Conservation (phyloP, 2,113 vertebrate species). For the Arothron firmamentum region DNA sequence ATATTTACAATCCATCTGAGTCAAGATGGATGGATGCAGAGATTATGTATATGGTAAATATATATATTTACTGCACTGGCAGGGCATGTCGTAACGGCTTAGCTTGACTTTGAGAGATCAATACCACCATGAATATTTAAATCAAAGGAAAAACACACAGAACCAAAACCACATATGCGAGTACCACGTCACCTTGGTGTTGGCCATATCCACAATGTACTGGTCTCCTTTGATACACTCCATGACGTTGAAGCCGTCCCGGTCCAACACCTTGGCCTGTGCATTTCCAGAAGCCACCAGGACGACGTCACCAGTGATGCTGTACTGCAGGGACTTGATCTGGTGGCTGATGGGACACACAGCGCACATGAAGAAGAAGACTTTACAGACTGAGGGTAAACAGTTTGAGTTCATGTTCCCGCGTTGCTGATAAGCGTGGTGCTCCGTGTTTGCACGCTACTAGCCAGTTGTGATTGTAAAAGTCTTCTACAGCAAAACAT, state of each 20-base stretch:
- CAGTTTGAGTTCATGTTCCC: neutral
- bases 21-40: too few species aligned
- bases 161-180: neutral
- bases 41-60: too few species aligned
- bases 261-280: constrained; percentile 95
- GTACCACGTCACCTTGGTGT: constrained; percentile 84
- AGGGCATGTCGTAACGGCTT: too few species aligned
- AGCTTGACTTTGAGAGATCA: too few species aligned
- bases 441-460: constrained; percentile 12
- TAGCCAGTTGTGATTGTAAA: constrained; percentile 23
- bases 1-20: too few species aligned
- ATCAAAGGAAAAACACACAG: too few species aligned
- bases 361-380: constrained; percentile 6
- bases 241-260: constrained; percentile 97
- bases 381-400: neutral
- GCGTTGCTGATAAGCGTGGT: neutral
- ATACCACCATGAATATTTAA: too few species aligned
- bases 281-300: constrained; percentile 93
- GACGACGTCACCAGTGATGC: constrained; percentile 91
- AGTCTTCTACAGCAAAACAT: constrained; percentile 12
- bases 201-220: constrained; percentile 97
- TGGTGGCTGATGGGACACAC: constrained; percentile 80
- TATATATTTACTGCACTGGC: too few species aligned
- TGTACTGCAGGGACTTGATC: constrained; percentile 92
- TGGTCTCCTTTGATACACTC: constrained; percentile 97